A percentile compares a stretch with the other conserved stretches of the same genome.
phyloP scores from a whole-genome alignment of 2,113 vertebrate species.

The Syngnathus typhle region DNA sequence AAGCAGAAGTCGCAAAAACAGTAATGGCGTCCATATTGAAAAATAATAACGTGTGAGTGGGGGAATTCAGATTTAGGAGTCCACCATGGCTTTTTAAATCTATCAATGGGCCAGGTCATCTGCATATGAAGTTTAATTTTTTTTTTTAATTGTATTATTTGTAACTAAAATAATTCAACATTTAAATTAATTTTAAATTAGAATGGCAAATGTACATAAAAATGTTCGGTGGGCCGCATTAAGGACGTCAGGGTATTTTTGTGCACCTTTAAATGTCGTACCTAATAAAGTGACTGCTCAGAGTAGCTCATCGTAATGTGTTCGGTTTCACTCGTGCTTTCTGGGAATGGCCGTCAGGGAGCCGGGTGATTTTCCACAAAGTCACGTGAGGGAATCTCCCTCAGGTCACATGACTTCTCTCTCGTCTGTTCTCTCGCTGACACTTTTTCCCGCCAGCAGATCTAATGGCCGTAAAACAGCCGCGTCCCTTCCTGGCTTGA shows the following conservation, averaged over 20 bases:
- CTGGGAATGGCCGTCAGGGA: constrained; percentile 58
- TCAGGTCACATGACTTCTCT: constrained; percentile 48
- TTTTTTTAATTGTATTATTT: no score
- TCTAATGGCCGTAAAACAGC: constrained; percentile 31
- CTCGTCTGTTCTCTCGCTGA: constrained; percentile 12
- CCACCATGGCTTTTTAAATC: no score
- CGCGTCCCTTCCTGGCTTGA: constrained; percentile 12
- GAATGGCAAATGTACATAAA: neutral
- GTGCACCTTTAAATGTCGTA: neutral
- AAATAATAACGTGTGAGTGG: neutral
- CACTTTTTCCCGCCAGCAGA: constrained; percentile 8
- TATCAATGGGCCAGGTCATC: no score
- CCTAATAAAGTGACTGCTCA: neutral
- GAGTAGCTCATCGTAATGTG: neutral
- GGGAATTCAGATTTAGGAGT: no score
- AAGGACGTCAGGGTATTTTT: no score
- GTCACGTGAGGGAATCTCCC: constrained; percentile 65
- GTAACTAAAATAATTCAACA: no score
- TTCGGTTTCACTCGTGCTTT: constrained; percentile 35
- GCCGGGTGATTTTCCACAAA: constrained; percentile 57
- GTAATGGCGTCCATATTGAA: neutral
- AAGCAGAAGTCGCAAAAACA: neutral
- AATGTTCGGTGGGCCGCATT: no score
- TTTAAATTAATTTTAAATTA: no score
- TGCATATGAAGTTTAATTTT: no score